Conservation (phyloP, 2,797 vertebrate genomes). For the Labroides dimidiatus region DNA sequence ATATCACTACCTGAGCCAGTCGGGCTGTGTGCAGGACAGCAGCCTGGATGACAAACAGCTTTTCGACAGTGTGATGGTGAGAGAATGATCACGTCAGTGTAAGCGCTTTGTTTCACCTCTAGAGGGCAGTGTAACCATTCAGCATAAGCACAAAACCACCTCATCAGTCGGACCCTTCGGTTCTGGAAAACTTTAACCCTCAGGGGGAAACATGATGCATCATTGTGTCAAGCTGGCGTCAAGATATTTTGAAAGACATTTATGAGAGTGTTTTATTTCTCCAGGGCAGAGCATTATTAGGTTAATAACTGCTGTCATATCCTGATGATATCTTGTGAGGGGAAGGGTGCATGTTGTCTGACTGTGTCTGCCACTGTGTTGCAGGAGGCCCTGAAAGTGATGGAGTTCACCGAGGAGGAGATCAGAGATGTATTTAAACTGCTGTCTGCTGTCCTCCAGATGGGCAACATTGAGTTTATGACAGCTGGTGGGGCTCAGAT, state of each 20-base stretch:
- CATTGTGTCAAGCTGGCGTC: too few relatives aligned
- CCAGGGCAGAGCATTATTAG: not conserved
- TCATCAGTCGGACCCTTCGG: not conserved
- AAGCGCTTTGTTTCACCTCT: constrained; percentile 23
- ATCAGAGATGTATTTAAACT: constrained; percentile 92
- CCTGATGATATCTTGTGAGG: not conserved
- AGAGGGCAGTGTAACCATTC: constrained; percentile 61
- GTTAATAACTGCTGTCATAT: not conserved
- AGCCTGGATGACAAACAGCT: constrained; percentile 88
- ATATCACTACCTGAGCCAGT: constrained; percentile 90
- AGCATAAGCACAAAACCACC: not conserved
- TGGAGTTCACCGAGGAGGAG: constrained; percentile 92
- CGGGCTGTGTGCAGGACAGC: constrained; percentile 87
- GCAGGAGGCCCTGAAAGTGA: constrained; percentile 91
- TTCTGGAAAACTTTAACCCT: too few relatives aligned
- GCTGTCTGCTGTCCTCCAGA: constrained; percentile 90
- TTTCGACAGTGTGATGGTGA: constrained; percentile 92
- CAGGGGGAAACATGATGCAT: too few relatives aligned
- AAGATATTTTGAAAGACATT: too few relatives aligned
- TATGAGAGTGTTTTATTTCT: not conserved
- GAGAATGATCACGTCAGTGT: not conserved
- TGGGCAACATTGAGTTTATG: constrained; percentile 95
- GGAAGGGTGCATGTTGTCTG: constrained; percentile 3
- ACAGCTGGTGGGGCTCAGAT: constrained; percentile 93
- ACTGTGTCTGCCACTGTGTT: constrained; percentile 22